Base-by-base conservation (phyloP, 2,113 vertebrate species). In the Syrrhaptes paradoxus region DNA sequence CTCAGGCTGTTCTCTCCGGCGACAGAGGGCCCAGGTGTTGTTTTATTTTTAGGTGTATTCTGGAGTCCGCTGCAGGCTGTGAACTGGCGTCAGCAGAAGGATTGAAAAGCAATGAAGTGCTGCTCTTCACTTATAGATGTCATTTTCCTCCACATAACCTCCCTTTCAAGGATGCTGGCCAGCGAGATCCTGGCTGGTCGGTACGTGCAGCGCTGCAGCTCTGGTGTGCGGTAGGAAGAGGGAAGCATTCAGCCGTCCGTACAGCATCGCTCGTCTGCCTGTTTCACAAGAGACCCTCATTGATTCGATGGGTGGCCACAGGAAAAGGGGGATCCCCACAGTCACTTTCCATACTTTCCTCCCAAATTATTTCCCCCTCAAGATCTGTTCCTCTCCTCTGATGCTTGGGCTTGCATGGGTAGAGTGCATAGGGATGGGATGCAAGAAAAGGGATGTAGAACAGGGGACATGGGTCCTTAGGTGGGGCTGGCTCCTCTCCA, bases 41-140 rank as follows among this genome's bases (percentile, higher is more conserved):
- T 43, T 89, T 95, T 95, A 83, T 94, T 95, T 96, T 94, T 88
- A 88, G 66, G 57, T 82, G 46, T 52, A 11, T 81, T 91, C 95
- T 38, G 84, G 94, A 88, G 31, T 62, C 43, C 0, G 20, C 82
- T 72, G 72, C 61, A 87, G 72, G 76, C 78, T 78, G 55, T 41
- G 43, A 48, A 86, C 73, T 57, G 76, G 87, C 5, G 1, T 89
- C 87, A 90, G 87, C 92, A 78, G 63, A 81, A 81, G 55, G 84
- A 84, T 3, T 95, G 80, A 67, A 52, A 90, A 82, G 63, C 94
- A 72, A 7, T 36, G 48, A 36, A 92, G 66, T 90, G 72, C 26
- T 87, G 66, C 45, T 93, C 48, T 91, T 66, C 92, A 86, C 72
- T 70, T 63, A 18, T 1, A 76, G 72, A 63, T 87, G 85, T 55